Evolutionary conservation across 2,888 invertebrate species (phyloP), one percentile per base, ranked within the genome.

Genomic region (Ferdinandea cuprea): DNA sequence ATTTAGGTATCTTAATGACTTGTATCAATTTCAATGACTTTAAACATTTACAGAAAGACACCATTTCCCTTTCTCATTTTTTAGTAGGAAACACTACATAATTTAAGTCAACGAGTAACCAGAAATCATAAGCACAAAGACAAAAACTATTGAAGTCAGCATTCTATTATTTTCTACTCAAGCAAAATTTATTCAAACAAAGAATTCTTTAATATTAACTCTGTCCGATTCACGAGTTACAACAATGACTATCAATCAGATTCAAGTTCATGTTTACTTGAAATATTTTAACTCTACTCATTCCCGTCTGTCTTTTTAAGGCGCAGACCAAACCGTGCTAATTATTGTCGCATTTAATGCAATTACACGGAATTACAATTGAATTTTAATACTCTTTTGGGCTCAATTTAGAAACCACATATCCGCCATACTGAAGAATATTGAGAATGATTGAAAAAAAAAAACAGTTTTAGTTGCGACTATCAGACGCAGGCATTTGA

Each of bases 201-300:
- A 25, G 25, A 25, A 25, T 3, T 42, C 40, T 40, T 52, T 21
- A 68, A 68, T 40, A 40, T 6, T 32, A 21, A 13, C 17, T 50
- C 30, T 30, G 52, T 13, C 30, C 32, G 42, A 28, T 13, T 9
- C n/a, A 65, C 54, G 66, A 66, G 21, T 7, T 21, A 30, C 40
- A 42, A 28, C 40, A 46, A 5, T 28, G 8, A 32, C 46, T 28
- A 48, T 50, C 50, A 50, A 71, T 50, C 71, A 71, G 71, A 61
- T 61, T 71, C 71, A 71, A 71, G 71, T 59, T 71, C 71, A 71
- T 28, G 42, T 61, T 50, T 46, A 35, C 35, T 37, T 37, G n/a
- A 8, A 56, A 17, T 4, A 28, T 46, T 50, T 68, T 69, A 7
- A n/a, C n/a, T n/a, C n/a, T n/a, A n/a, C n/a, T n/a, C 21, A 13